Evolutionary conservation across 2,113 vertebrate genomes (phyloP), one percentile per base, ranked within the genome.

Genomic region (Heloderma charlesbogerti): DNA sequence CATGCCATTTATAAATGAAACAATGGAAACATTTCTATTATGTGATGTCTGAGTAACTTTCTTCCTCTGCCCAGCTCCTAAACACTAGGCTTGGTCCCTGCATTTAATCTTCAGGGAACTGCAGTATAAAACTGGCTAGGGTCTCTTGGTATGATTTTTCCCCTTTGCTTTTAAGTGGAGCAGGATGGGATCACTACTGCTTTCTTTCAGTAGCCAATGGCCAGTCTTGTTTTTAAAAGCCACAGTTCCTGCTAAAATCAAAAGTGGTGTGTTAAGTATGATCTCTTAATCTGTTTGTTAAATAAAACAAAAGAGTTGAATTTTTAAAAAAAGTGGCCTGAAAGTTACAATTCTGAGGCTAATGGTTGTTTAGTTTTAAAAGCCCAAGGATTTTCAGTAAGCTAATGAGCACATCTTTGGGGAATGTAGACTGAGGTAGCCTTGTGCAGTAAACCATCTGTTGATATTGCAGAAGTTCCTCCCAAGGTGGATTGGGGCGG

Each of bases 401-500:
- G 89, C 83, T 92, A 18, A 93, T 45, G 87, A 90, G 18, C 48
- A 48, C 48, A 87, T 93, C 89, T 87, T 77, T 87, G 63, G 88
- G 88, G 54, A 34, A 91, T 79, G 90, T 60, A 91, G 75, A 92
- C 91, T 89, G 92, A 91, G 93, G 92, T 90, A 66, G 1, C 88
- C 69, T 66, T 82, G 88, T 88, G 88, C 93, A 90, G 91, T 9
- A 40, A 0, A 0, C 89, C 3, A 20, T 77, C 87, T 92, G 93
- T 87, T 3, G 10, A 1, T 16, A 2, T n/a, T n/a, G n/a, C n/a
- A n/a, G n/a, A 0, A 90, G 7, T 43, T 84, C 71, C 63, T 48
- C 3, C 25, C 43, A 84, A 25, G 90, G 86, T 29, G 48, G 0
- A 0, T n/a, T 31, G 88, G 34, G 18, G 86, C 89, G 15, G 86